These are phyloP conservation scores for Rhyacichthys aspro DNA, from an alignment of 2,797 vertebrate genomes.

Conservation along the genomic window DNA sequence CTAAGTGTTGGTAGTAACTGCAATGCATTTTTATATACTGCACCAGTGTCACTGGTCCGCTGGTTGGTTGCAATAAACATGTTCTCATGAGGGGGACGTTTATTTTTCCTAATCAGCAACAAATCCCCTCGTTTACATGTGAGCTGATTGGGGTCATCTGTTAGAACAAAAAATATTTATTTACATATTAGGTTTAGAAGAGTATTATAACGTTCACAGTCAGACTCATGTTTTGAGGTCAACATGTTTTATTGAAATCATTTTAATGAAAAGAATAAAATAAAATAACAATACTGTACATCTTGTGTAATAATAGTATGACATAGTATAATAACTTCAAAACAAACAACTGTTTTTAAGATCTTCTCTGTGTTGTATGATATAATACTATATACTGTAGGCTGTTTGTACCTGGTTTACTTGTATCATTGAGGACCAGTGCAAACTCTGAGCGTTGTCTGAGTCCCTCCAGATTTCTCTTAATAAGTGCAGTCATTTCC, in stretches of 20 bases:
- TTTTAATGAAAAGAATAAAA: no score
- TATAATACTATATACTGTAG: no score
- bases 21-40: slow-evolving; percentile 75
- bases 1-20: slow-evolving; percentile 84
- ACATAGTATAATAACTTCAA: no score
- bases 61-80: slow-evolving; percentile 85
- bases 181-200: no score
- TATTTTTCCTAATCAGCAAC: slow-evolving; percentile 80
- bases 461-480: slow-evolving; percentile 85
- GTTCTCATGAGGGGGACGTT: slow-evolving; percentile 56
- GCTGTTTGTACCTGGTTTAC: slow-evolving; percentile 59
- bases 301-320: no score
- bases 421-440: slow-evolving; percentile 82
- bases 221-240: no score
- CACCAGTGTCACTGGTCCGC: slow-evolving; percentile 80
- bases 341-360: no score
- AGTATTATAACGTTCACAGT: no score
- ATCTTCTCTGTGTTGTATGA: no score
- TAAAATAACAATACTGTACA: no score
- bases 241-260: no score
- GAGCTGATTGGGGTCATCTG: slow-evolving; percentile 80
- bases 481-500: slow-evolving; percentile 82
- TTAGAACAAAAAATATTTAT: no score
- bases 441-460: slow-evolving; percentile 85
- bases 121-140: slow-evolving; percentile 88